Evolutionary conservation across 2,113 vertebrate genomes (phyloP), one percentile per base, ranked within the genome.

Genomic region (Tupaia tana): DNA sequence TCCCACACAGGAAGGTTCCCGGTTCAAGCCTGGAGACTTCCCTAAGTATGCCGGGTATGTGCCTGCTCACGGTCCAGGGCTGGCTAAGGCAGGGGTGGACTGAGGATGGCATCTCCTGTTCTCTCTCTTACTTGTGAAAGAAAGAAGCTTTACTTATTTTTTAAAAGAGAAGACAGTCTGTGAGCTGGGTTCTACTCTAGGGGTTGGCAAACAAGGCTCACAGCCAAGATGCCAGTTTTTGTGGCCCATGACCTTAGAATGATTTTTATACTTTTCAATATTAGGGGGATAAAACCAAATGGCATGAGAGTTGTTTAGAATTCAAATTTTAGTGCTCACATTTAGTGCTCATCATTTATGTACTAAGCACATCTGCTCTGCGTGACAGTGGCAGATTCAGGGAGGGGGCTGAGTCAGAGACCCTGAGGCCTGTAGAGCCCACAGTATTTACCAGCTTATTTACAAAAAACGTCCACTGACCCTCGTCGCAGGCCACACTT

Each of bases 271-370:
- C 56, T 73, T 94, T 81, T 66, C 73, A 78, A 88, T 82, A 81
- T 82, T 74, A 82, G 63, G 20, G 54, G 80, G 73, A 86, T 90
- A 27, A 54, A 20, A 43, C 9, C 64, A 63, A 86, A 84, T 31
- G 69, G 89, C 10, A 52, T 15, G 25, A 54, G 69, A 93, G 83
- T 34, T 63, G 80, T 20, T 85, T 3, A 10, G 69, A 63, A 73
- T 80, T 71, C 69, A 75, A 66, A 74, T 52, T 84, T 93, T 25
- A n/a, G 71, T 34, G n/a, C 63, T 52, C 67, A 87, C 4, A 54
- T 90, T 74, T 58, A 12, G 3, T 0, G 0, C 8, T 24, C n/a
- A 15, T 5, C 59, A 16, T 13, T 52, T 22, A 1, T 3, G 58
- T 20, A 10, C 11, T n/a, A 61, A 9, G 0, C 7, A 31, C 0